Base-by-base conservation (phyloP, 1,140 invertebrate species). In the Apis laboriosa region DNA sequence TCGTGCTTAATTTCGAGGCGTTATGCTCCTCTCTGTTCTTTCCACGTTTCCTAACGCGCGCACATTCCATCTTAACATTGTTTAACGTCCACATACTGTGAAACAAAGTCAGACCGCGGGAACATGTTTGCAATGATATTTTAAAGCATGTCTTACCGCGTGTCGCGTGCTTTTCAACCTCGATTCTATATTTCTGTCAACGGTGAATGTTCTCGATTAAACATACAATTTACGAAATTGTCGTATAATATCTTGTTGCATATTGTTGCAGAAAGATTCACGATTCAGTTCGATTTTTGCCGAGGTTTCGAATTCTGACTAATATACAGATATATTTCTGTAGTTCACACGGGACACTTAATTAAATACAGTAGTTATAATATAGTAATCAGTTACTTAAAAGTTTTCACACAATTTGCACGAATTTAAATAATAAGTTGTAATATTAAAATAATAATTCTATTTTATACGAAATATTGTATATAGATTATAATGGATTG, bases 1-100 rank as follows among this genome's bases (percentile, higher is more conserved):
- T 63, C 43, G 34, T 9, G 73, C n/a, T 75, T 63, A 51, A 75
- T 75, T 75, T 51, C 43, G 1, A 61, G 73, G 51, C 13, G 43
- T 28, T 60, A 43, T 56, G 8, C 21, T 13, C 49, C 28, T 11
- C 72, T 24, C 56, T 60, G 34, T 74, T 49, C 72, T 60, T 74
- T 43, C 55, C 8, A 9, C 28, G 56, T 21, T 74, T 73, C 71
- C 55, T 43, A 28, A 3, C 28, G 19, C 53, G 55, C 55, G 17
- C 15, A 9, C 71, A 9, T 58, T 73, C 7, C 24, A 28, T n/a
- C 8, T 21, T 21, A 58, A 58, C 71, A 24, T 63, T n/a, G 24
- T 64, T 64, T 24, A 28, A 9, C 61, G n/a, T n/a, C 24, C 24
- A n/a, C 55, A 43, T 43, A 43, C 34, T 43, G 34, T 43, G 34